A percentile compares a stretch with the other conserved stretches of the same genome.
Conservation (phyloP, 1,140 invertebrate genomes). For the Philotrypesis tridentata region DNA sequence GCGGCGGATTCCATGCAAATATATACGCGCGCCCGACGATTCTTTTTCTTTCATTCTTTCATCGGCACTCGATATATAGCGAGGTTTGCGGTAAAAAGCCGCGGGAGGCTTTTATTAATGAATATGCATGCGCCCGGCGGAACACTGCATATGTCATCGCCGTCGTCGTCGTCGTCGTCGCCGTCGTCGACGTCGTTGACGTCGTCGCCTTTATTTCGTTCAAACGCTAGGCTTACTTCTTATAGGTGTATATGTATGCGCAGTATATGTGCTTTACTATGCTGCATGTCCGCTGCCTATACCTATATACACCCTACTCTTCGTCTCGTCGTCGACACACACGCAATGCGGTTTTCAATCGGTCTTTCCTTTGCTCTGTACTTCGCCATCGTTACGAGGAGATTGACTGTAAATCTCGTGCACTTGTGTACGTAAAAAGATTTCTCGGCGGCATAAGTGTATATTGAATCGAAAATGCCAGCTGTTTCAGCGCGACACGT, state of each 20-base stretch:
- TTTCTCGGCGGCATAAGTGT: constrained; percentile 30
- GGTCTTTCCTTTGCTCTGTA: constrained; percentile 10
- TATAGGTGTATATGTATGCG: not conserved
- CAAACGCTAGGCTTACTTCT: not conserved
- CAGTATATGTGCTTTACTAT: not conserved
- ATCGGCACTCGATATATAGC: not conserved
- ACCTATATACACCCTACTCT: not conserved
- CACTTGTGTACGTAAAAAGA: not conserved
- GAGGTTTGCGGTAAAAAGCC: constrained; percentile 39
- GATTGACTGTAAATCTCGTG: constrained; percentile 24
- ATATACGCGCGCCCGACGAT: constrained; percentile 20
- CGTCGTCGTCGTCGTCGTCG: constrained; percentile 30
- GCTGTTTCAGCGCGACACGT: too few species aligned
- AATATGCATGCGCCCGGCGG: constrained; percentile 59
- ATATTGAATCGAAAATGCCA: too few species aligned
- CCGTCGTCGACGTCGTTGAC: constrained; percentile 29
- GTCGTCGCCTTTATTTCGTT: constrained; percentile 27
- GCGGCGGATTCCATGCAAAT: constrained; percentile 59
- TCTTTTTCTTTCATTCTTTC: constrained; percentile 17
- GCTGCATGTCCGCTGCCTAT: not conserved
- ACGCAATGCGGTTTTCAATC: constrained; percentile 43
- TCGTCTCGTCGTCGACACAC: too few species aligned
- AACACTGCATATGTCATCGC: constrained; percentile 38
- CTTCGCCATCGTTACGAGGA: not conserved
- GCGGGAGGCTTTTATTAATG: constrained; percentile 59